Conservation (phyloP, 2,797 vertebrate species). For the Nannoperca obscura region DNA sequence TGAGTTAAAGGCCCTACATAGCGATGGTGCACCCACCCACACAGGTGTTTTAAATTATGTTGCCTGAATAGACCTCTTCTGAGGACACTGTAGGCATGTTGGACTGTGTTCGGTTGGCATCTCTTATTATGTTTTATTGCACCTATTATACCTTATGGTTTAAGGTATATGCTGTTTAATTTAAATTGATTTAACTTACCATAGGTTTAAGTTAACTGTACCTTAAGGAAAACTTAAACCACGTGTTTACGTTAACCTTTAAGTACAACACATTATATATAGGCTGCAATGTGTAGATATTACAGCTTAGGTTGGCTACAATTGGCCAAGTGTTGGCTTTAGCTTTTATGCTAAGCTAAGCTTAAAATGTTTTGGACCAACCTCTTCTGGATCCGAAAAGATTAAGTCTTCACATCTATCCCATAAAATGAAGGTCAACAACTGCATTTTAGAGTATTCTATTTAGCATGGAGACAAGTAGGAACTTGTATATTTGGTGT, state of each 20-base stretch:
- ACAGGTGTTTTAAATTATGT: conserved; percentile 2
- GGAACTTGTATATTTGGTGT: not conserved
- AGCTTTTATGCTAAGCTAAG: not conserved
- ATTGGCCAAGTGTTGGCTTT: not conserved
- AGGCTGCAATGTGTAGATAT: not conserved
- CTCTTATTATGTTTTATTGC: not conserved
- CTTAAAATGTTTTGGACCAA: not conserved
- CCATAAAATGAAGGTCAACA: not conserved
- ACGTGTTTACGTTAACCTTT: not conserved
- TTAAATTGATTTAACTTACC: not conserved
- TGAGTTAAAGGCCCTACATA: not conserved
- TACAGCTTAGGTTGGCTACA: not conserved
- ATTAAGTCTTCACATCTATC: not conserved
- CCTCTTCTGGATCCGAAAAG: not conserved
- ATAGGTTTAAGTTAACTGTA: not conserved
- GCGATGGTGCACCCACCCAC: not conserved
- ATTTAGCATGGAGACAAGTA: not conserved
- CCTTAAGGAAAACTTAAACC: too few species aligned
- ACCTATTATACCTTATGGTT: not conserved
- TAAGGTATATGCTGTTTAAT: not conserved
- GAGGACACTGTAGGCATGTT: not conserved
- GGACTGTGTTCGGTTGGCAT: not conserved
- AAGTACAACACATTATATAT: not conserved
- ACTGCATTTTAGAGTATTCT: not conserved
- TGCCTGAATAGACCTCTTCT: not conserved